Evolutionary conservation across 2,797 vertebrate genomes (phyloP), one percentile per base, ranked within the genome.

Genomic region (Oreortyx pictus): DNA sequence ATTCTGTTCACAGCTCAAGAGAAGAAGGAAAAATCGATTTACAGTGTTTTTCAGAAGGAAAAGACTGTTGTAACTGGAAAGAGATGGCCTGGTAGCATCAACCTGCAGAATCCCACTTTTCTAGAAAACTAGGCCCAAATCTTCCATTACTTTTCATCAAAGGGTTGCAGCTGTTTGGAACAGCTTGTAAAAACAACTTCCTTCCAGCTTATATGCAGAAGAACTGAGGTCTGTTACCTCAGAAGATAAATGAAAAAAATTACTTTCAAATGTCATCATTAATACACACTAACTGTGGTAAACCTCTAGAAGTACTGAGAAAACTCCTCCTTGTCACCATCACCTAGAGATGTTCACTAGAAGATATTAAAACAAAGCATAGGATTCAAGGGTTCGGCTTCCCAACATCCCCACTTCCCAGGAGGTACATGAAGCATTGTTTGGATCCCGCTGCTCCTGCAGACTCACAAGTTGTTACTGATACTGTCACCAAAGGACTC

Each of bases 11-110:
- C 70, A 59, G 3, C 14, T 52, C 61, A 70, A 0, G 0, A 0
- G 3, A 3, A 14, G 60, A 31, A 25, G 62, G 57, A 20, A 90
- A 93, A 91, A 71, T 27, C 16, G 4, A 27, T 77, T 31, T 72
- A 31, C n/a, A 82, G 17, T 50, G 14, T 70, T 56, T 49, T 73
- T 43, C 47, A 87, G 50, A 89, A 70, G 27, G 68, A 89, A 94
- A 93, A 87, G 57, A 67, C 47, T 86, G 81, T 71, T 95, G 46
- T 65, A 94, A 97, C 88, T 88, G 91, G 14, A 96, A 89, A 49
- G 85, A 93, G 81, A 70, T 82, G 61, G 70, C 93, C 85, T 93
- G 75, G 89, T 95, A 96, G 92, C 81, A 94, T 82, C 82, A 88
- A 94, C 61, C 33, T 81, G 90, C 62, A 78, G 65, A 76, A 65